phyloP scores from a whole-genome alignment of 2,113 vertebrate genomes.

The Heterotis niloticus region DNA sequence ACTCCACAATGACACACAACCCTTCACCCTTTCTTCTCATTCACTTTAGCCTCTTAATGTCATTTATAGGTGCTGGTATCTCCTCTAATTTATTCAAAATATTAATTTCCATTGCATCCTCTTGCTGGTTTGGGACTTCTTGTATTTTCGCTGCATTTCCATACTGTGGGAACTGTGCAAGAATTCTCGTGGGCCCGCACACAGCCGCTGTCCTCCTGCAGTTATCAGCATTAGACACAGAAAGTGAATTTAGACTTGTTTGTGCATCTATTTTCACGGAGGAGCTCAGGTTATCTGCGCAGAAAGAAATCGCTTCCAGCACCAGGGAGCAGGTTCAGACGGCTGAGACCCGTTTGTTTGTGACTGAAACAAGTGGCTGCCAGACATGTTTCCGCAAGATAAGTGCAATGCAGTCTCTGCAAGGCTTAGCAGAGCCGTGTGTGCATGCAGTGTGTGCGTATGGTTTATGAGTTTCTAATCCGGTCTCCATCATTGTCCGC shows the following conservation, averaged over 20 bases:
- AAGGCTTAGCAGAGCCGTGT: slow-evolving; percentile 9
- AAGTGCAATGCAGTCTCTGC: slow-evolving; percentile 44
- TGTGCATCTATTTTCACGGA: neutral
- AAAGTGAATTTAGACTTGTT: neutral
- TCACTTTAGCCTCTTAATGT: neutral
- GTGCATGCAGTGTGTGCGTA: neutral
- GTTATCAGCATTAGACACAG: neutral
- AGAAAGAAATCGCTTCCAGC: neutral
- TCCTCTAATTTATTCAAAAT: neutral
- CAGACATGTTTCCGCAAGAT: slow-evolving; percentile 39
- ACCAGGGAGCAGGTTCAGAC: neutral
- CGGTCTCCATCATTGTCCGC: slow-evolving; percentile 37
- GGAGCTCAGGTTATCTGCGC: neutral
- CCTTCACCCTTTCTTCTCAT: too few species aligned
- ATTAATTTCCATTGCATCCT: neutral
- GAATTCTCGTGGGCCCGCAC: neutral
- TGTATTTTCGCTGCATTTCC: neutral
- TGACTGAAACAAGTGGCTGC: slow-evolving; percentile 39
- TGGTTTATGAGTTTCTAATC: slow-evolving; percentile 35
- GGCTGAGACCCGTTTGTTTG: slow-evolving; percentile 4
- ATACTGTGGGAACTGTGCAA: neutral
- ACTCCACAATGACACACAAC: too few species aligned
- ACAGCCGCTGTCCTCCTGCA: neutral
- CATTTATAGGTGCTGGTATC: neutral
- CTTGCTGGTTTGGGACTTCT: neutral